phyloP scores from a whole-genome alignment of 2,113 vertebrate genomes.

The Pteronura brasiliensis region DNA sequence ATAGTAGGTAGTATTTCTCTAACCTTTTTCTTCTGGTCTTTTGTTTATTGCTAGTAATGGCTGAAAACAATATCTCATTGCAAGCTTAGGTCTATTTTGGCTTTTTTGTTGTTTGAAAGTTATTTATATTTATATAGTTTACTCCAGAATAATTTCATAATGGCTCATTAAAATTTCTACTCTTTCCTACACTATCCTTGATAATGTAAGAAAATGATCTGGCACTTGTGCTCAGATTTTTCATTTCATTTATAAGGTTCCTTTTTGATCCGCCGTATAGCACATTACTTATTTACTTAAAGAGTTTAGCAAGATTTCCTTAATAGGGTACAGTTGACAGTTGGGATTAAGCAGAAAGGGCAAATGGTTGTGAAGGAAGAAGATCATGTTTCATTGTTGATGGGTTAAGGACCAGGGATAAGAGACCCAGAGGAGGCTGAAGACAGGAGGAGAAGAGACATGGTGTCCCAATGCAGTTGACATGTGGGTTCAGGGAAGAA shows the following conservation, averaged over 20 bases:
- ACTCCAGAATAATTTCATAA: not conserved
- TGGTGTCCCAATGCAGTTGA: not conserved
- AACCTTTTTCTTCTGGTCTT: not conserved
- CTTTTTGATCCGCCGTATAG: not conserved
- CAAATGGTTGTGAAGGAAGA: not conserved
- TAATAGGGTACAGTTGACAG: not conserved
- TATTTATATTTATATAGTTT: not conserved
- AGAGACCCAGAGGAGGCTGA: not conserved
- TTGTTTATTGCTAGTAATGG: not conserved
- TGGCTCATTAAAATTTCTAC: not conserved
- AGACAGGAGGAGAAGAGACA: not conserved
- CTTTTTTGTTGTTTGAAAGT: not conserved
- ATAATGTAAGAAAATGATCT: not conserved
- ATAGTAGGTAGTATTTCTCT: not conserved
- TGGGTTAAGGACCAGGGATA: not conserved
- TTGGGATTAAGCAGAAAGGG: not conserved
- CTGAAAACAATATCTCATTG: not conserved
- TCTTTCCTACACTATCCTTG: not conserved
- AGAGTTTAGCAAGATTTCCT: not conserved
- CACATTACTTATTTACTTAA: not conserved
- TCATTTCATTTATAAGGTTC: not conserved
- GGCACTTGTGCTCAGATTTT: not conserved
- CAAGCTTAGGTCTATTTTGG: not conserved
- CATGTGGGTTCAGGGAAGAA: not conserved
- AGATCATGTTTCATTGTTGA: not conserved